A percentile compares a stretch with the other conserved stretches of the same genome.
Conservation (phyloP, 2,797 vertebrate species). For the Columba guinea region DNA sequence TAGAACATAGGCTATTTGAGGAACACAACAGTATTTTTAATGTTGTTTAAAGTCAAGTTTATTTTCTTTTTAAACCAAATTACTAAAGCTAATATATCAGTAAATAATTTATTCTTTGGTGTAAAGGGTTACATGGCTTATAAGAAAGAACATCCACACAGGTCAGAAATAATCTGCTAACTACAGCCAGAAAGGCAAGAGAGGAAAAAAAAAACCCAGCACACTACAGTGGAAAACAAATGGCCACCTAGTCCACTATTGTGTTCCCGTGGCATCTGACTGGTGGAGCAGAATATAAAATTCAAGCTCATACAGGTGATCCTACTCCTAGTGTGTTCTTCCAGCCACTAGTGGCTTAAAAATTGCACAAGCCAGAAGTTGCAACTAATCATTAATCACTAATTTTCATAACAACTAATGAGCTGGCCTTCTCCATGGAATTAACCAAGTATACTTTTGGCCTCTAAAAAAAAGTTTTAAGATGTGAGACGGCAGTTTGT, state of each 20-base stretch:
- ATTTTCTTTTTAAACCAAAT: not conserved
- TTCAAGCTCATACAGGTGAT: not conserved
- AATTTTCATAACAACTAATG: not conserved
- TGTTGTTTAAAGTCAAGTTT: not conserved
- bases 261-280: not conserved
- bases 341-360: not conserved
- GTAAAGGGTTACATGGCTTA: not conserved
- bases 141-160: not conserved
- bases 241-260: too few species aligned
- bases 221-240: not conserved
- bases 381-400: not conserved
- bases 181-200: not conserved
- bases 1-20: not conserved
- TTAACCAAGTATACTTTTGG: not conserved
- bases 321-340: not conserved
- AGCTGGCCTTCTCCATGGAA: not conserved
- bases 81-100: not conserved
- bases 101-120: not conserved
- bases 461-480: not conserved
- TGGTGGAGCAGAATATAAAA: not conserved
- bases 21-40: not conserved
- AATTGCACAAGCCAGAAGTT: not conserved
- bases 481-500: not conserved
- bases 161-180: not conserved
- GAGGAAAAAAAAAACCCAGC: not conserved